Conservation (phyloP, 2,113 vertebrate species). For the Pampusana beccarii region DNA sequence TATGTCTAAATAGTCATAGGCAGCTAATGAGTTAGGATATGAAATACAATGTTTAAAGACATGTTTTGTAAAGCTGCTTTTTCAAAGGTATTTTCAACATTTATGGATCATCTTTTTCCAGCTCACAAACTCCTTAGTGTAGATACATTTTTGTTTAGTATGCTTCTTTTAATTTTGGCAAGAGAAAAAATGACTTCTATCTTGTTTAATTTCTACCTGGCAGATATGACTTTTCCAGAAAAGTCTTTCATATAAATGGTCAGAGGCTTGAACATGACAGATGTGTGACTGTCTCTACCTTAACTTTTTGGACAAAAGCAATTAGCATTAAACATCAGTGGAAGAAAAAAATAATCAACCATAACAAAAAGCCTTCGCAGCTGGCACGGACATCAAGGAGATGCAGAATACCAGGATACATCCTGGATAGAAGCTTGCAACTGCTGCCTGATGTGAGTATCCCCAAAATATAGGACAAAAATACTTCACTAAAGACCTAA, state of each 20-base stretch:
- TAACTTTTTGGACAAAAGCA: not conserved
- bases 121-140: not conserved
- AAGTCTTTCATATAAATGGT: not conserved
- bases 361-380: not conserved
- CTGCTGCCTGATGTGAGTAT: not conserved
- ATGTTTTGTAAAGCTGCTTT: not conserved
- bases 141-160: not conserved
- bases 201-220: not conserved
- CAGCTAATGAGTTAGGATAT: not conserved
- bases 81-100: not conserved
- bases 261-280: not conserved
- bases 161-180: not conserved
- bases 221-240: not conserved
- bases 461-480: not conserved
- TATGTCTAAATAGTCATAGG: not conserved
- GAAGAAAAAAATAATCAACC: not conserved
- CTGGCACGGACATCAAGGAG: too few species aligned
- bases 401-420: too few species aligned
- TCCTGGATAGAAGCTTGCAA: not conserved
- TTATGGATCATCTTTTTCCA: not conserved
- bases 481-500: not conserved
- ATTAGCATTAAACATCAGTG: not conserved
- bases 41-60: not conserved
- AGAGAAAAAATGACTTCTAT: not conserved
- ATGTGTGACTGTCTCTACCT: not conserved